These are phyloP conservation scores for Catostylus mosaicus DNA, from an alignment of 30 jellyfish, hydroid and myxozoan species.

Conservation along the genomic window DNA sequence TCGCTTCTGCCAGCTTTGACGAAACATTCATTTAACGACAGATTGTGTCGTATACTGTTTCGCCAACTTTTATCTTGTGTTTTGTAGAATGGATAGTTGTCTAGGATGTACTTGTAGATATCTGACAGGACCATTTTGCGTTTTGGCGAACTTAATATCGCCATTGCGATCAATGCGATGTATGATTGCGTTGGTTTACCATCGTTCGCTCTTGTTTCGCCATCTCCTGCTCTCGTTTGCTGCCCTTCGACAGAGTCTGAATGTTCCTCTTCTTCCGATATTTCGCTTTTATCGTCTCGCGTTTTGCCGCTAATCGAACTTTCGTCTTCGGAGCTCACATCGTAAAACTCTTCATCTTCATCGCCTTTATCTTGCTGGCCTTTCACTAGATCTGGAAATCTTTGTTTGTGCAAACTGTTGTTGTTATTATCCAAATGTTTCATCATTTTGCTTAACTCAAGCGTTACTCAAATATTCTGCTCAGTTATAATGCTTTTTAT, in stretches of 20 bases:
- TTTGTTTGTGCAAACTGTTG: neutral
- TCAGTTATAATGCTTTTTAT: neutral
- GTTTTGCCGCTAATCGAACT: neutral
- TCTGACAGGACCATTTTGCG: slow-evolving; percentile 83
- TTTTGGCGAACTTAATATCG: slow-evolving; percentile 71
- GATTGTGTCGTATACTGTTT: slow-evolving; percentile 89
- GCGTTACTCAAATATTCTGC: neutral
- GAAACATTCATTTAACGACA: slow-evolving; percentile 86
- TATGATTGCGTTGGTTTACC: slow-evolving; percentile 86
- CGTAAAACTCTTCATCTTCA: neutral
- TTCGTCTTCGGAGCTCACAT: slow-evolving; percentile 30
- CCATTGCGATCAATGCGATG: slow-evolving; percentile 89
- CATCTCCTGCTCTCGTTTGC: neutral
- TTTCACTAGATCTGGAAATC: too few relatives aligned
- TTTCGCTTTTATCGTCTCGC: neutral
- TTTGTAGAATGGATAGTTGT: slow-evolving; percentile 79
- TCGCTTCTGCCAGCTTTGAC: slow-evolving; percentile 90
- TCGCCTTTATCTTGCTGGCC: neutral
- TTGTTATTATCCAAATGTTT: neutral
- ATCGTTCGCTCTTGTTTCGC: neutral
- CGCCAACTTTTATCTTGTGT: slow-evolving; percentile 94
- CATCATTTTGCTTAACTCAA: neutral
- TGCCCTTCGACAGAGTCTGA: neutral
- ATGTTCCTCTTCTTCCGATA: neutral
- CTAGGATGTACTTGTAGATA: slow-evolving; percentile 76